Percentiles rank a stretch among this genome's conserved stretches.
Conservation (phyloP, 2,113 vertebrate genomes). For the Pseudonaja textilis region DNA sequence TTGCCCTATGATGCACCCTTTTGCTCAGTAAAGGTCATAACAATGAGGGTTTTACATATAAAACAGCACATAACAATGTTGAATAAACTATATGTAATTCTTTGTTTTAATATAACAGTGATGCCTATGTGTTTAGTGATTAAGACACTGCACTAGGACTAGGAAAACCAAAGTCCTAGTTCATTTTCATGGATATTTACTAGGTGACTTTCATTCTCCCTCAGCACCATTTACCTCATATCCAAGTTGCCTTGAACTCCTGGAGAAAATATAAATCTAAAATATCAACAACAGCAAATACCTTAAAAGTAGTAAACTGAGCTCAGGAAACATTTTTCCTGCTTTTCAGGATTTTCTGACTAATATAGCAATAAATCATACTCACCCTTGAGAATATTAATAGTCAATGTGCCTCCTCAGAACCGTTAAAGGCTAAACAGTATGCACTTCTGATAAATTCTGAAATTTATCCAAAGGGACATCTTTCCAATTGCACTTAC, state of each 20-base stretch:
- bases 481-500: background rate
- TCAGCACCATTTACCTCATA: background rate
- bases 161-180: background rate
- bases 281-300: background rate
- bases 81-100: background rate
- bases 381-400: background rate
- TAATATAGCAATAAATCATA: background rate
- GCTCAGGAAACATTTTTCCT: background rate
- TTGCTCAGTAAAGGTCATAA: background rate
- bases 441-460: background rate
- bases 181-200: background rate
- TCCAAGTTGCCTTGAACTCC: background rate
- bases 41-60: background rate
- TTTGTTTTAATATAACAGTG: background rate
- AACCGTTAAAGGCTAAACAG: background rate
- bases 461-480: background rate
- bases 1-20: background rate
- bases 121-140: background rate
- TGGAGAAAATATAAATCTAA: background rate
- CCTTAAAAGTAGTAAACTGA: background rate
- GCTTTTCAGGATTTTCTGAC: background rate
- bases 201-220: background rate
- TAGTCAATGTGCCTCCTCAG: background rate
- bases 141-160: background rate
- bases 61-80: background rate